A percentile compares a stretch with the other conserved stretches of the same genome.
Conservation (phyloP, 2,797 vertebrate species). For the Malurus leucopterus region DNA sequence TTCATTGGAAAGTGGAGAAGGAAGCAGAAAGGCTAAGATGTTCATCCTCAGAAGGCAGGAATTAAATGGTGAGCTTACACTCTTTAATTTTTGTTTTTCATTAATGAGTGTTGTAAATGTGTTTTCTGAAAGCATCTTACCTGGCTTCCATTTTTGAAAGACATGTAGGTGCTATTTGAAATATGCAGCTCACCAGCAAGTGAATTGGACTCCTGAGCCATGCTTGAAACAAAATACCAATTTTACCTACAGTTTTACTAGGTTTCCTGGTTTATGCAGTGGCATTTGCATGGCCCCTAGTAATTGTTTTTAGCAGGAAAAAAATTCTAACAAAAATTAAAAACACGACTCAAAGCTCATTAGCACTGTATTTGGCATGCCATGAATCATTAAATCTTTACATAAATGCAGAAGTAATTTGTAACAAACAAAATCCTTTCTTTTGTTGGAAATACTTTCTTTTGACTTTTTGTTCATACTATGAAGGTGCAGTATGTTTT, state of each 20-base stretch:
- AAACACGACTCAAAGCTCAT: constrained; percentile 47
- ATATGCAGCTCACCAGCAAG: background rate
- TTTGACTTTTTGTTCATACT: background rate
- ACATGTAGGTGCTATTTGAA: constrained; percentile 1
- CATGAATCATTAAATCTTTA: constrained; percentile 46
- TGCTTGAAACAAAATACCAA: constrained; percentile 39
- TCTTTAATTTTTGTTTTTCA: background rate
- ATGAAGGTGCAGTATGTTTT: background rate
- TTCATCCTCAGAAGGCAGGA: background rate
- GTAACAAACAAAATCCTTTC: constrained; percentile 21
- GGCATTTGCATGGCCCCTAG: constrained; percentile 29
- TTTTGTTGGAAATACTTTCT: background rate
- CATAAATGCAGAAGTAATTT: constrained; percentile 49
- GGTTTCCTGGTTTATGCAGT: constrained; percentile 49
- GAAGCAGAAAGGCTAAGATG: constrained; percentile 1
- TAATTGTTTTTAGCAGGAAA: constrained; percentile 48
- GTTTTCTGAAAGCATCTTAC: background rate
- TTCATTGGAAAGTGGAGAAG: constrained; percentile 1
- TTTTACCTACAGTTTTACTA: constrained; percentile 58
- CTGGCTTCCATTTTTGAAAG: constrained; percentile 12
- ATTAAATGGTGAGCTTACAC: background rate
- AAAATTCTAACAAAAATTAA: constrained; percentile 31
- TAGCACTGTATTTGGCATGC: constrained; percentile 36
- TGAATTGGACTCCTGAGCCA: constrained; percentile 25
- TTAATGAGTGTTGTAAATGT: background rate